Evolutionary conservation across 2,113 vertebrate species (phyloP).

Genomic region (Nematolebias whitei): DNA sequence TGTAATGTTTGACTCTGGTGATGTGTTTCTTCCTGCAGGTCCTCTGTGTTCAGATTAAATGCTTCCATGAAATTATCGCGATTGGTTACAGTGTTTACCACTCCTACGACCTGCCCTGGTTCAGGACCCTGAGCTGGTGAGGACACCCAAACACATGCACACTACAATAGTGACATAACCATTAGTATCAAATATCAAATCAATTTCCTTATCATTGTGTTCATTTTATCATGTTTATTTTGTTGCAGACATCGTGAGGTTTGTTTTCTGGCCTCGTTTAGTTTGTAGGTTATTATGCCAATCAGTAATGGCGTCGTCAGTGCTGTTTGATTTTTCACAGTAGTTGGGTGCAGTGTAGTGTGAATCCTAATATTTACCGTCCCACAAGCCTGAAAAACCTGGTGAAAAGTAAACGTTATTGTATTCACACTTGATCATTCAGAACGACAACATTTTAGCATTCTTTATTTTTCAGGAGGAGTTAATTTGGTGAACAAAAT

Average conservation of each 20-base stretch:
- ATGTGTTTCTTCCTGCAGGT: slow-evolving; percentile 80
- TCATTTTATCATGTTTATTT: slow-evolving; percentile 41
- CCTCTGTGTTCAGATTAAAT: slow-evolving; percentile 97
- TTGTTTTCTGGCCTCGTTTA: slow-evolving; percentile 44
- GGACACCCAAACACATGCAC: slow-evolving; percentile 35
- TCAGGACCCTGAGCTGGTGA: slow-evolving; percentile 97
- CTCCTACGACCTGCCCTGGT: slow-evolving; percentile 98
- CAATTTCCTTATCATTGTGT: slow-evolving; percentile 27
- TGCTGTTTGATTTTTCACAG: slow-evolving; percentile 29
- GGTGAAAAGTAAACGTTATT: background rate
- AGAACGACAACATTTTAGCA: background rate
- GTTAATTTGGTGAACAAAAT: background rate
- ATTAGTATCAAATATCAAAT: background rate
- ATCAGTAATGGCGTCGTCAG: slow-evolving; percentile 17
- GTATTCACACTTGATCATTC: background rate
- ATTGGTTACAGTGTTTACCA: slow-evolving; percentile 99
- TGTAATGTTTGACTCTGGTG: background rate
- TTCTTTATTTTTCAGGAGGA: background rate
- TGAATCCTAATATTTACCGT: slow-evolving; percentile 31
- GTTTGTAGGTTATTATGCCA: slow-evolving; percentile 28
- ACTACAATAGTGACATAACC: background rate
- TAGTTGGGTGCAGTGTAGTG: slow-evolving; percentile 17
- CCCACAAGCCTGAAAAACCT: slow-evolving; percentile 23
- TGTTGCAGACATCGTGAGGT: slow-evolving; percentile 69
- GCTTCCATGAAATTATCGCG: slow-evolving; percentile 98